Conservation (phyloP, 2,113 vertebrate genomes). For the Amphilophus citrinellus region DNA sequence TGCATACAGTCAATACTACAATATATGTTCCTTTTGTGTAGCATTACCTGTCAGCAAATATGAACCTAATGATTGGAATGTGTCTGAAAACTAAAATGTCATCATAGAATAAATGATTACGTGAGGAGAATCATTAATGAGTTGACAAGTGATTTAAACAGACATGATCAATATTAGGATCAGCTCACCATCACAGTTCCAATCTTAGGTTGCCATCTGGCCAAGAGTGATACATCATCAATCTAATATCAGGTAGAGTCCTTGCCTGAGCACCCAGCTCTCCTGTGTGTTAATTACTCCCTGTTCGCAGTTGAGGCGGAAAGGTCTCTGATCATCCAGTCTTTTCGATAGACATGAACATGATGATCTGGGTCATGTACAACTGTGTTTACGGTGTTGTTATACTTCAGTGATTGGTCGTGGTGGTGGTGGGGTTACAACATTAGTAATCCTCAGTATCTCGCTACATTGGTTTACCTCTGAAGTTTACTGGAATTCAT, state of each 20-base stretch:
- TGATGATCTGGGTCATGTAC: too few species aligned
- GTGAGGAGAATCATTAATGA: background rate
- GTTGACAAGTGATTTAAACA: background rate
- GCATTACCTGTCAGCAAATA: background rate
- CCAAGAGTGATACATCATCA: conserved; percentile 5
- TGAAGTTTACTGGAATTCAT: too few species aligned
- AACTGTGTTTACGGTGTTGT: too few species aligned
- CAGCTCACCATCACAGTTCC: background rate
- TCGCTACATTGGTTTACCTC: too few species aligned
- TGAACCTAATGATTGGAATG: background rate
- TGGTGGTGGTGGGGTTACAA: too few species aligned
- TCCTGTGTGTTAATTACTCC: conserved; percentile 48
- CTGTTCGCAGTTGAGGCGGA: conserved; percentile 41
- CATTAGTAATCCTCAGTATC: background rate
- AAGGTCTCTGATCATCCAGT: conserved; percentile 19
- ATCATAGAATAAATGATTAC: background rate
- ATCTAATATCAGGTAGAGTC: conserved; percentile 33
- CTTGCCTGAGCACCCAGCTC: conserved; percentile 1
- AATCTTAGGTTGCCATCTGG: conserved; percentile 17
- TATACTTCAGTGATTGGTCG: too few species aligned
- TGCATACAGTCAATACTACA: background rate
- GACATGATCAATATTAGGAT: background rate
- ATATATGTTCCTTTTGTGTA: background rate
- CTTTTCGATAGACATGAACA: too few species aligned
- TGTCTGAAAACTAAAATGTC: background rate